Evolutionary conservation across 30 jellyfish, hydroid and myxozoan species (phyloP), one percentile per base, ranked within the genome.

Genomic region (Clytia hemisphaerica): DNA sequence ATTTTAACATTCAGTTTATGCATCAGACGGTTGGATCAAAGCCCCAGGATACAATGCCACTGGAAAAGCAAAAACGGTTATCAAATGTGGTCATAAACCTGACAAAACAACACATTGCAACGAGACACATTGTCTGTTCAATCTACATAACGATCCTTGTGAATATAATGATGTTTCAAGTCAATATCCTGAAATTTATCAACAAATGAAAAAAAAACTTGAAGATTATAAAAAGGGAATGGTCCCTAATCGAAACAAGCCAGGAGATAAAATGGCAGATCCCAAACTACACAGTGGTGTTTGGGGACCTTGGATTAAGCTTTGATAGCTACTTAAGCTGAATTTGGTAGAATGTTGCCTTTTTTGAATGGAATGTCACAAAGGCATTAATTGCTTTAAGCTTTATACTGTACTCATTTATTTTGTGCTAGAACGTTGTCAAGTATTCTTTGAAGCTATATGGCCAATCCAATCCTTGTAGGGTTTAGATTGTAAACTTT

Each of bases 11-110:
- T 9, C 66, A 33, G 65, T 7, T 7, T 7, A 12, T 21, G 14
- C 22, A 7, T 12, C 7, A n/a, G n/a, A n/a, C 30, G 93, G 93
- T 1, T 79, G 93, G 15, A 73, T 83, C 82, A 79, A 68, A 27
- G 95, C 95, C 14, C 95, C 95, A 4, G 93, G 93, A 18, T 83
- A 93, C 58, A 65, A 69, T 57, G 93, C 95, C 2, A 62, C 71
- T 74, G 51, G 59, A 57, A 76, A 77, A 77, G 93, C 95, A 4
- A 21, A 49, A 34, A 80, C 93, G 15, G 77, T 31, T 16, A 29
- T 79, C 4, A 62, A 57, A 28, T 79, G 93, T 70, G 93, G 85
- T 1, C 83, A 76, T 2, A 50, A 21, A 12, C 93, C 93, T 36
- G 48, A 31, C 27, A 79, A 79, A 68, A 80, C 61, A 21, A 79